Evolutionary conservation across 2,797 vertebrate genomes (phyloP), one percentile per base, ranked within the genome.

Genomic region (Gallinago nigripennis): DNA sequence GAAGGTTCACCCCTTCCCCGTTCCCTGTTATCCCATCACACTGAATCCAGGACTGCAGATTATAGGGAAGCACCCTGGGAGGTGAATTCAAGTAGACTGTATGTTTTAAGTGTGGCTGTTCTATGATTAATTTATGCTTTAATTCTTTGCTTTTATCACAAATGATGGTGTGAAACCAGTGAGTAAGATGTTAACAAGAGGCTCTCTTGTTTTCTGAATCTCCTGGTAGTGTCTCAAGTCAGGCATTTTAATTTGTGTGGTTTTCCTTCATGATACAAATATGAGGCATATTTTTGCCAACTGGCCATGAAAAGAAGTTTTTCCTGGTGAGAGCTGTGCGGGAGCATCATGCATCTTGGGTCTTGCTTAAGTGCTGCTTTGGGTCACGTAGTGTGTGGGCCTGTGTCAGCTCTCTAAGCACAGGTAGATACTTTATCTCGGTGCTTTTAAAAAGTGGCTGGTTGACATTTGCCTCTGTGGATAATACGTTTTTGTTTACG

Each of bases 391-490:
- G 58, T 2, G 9, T 64, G 88, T 43, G 48, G 70, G 43, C 37
- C 41, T 21, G 33, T 53, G 80, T 72, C 92, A 82, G 70, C 70
- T 87, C 71, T 82, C 79, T 54, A 8, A 72, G 53, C 87, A 31
- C 83, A 35, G 71, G 68, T 31, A 8, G 65, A 3, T 78, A 33
- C 89, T 95, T 94, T 75, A 87, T 87, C 75, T 92, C 2, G 0
- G 27, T 23, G 57, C 69, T 93, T 84, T 94, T 77, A 45, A 35
- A 57, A 93, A 92, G 92, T 64, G 51, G 7, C 61, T 95, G 81
- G 61, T 88, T 95, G 92, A 91, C 94, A 88, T 95, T 96, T 94
- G 90, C 73, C 95, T 95, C 78, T 4, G 1, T 61, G 90, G 88
- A 71, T 46, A 39, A 33, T 82, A 11, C 17, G 19, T 19, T 95